A percentile compares a stretch with the other conserved stretches of the same genome.
phyloP scores from a whole-genome alignment of 2,113 vertebrate species.

The Gobius niger region DNA sequence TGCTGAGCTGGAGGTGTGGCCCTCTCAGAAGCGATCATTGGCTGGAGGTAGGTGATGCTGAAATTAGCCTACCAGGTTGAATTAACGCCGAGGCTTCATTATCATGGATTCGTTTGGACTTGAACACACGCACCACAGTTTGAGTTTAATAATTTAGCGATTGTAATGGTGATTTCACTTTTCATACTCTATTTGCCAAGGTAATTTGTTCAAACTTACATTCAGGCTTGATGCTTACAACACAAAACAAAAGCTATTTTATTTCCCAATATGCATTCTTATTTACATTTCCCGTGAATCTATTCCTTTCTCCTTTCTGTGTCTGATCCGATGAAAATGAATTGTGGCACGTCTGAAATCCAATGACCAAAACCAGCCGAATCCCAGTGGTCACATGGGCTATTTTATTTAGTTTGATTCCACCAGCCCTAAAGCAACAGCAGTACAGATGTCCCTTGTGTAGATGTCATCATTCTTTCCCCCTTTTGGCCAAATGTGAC shows the following conservation, averaged over 20 bases:
- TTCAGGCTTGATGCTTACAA: not conserved
- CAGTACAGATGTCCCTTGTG: not conserved
- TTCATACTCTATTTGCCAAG: too few species aligned
- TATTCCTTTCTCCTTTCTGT: not conserved
- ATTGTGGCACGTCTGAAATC: not conserved
- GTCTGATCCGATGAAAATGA: not conserved
- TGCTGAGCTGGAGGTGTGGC: too few species aligned
- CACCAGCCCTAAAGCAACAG: not conserved
- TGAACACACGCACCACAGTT: too few species aligned
- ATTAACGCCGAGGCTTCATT: too few species aligned
- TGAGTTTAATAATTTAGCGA: too few species aligned
- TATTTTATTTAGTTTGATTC: not conserved
- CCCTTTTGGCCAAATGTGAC: slow-evolving; percentile 2
- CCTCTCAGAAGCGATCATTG: too few species aligned
- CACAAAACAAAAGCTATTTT: not conserved
- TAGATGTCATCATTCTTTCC: not conserved
- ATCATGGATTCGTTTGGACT: too few species aligned
- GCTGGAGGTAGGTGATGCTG: too few species aligned
- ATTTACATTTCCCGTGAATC: not conserved
- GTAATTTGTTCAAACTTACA: not conserved
- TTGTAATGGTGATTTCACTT: too few species aligned
- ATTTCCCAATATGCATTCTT: not conserved
- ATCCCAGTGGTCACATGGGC: not conserved
- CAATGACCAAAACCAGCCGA: not conserved
- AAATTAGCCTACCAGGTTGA: too few species aligned